Percentiles rank a stretch among this genome's conserved stretches.
Conservation (phyloP, 2,888 invertebrate species). For the Ctena decussata region DNA sequence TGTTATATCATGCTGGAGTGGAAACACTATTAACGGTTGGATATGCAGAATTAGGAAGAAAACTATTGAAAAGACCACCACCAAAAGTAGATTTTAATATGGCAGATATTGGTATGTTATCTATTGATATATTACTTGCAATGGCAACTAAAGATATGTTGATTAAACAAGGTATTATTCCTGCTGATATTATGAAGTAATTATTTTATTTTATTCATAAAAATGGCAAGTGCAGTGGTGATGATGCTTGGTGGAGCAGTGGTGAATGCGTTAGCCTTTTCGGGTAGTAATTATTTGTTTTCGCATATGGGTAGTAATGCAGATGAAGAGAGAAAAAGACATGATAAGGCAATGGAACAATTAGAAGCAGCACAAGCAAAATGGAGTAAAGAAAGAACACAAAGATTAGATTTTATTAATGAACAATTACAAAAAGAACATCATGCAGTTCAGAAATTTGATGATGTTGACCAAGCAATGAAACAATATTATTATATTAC, state of each 20-base stretch:
- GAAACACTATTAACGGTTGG: constrained; percentile 45
- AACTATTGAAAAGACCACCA: constrained; percentile 35
- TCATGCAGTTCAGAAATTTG: neutral
- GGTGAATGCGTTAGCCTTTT: constrained; percentile 15
- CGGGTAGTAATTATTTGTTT: constrained; percentile 35
- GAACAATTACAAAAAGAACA: constrained; percentile 38
- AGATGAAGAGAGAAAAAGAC: constrained; percentile 46
- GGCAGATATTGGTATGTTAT: constrained; percentile 3
- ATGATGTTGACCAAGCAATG: constrained; percentile 17
- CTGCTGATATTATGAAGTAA: constrained; percentile 19
- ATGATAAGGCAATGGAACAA: constrained; percentile 60
- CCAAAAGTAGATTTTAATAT: constrained; percentile 47
- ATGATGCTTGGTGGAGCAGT: constrained; percentile 12
- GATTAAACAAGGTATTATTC: constrained; percentile 8
- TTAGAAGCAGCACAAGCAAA: constrained; percentile 40
- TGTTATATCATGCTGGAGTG: constrained; percentile 34
- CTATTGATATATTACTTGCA: constrained; percentile 18
- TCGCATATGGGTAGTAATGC: constrained; percentile 29
- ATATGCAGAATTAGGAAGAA: constrained; percentile 35
- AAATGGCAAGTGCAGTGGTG: constrained; percentile 45
- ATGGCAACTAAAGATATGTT: constrained; percentile 33
- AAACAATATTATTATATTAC: constrained; percentile 50
- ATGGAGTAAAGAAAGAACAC: constrained; percentile 48
- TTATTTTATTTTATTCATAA: neutral
- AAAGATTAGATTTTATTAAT: constrained; percentile 51